These are phyloP conservation scores for Liopterus haemorrhoidalis DNA, from an alignment of 2,888 invertebrate genomes.

Conservation along the genomic window DNA sequence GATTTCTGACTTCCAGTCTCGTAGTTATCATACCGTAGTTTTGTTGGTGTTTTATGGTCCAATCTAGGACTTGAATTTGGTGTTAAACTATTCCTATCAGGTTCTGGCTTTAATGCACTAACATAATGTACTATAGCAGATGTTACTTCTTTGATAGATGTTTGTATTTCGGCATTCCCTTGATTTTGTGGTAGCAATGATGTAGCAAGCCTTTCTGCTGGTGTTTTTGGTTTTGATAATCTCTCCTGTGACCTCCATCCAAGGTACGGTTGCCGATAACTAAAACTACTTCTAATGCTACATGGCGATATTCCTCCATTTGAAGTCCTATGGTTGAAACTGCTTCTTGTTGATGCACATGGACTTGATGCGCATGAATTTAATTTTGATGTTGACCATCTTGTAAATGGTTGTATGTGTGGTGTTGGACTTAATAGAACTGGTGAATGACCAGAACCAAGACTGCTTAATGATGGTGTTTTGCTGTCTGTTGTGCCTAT, in stretches of 20 bases:
- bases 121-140: conserved; percentile 91
- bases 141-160: conserved; percentile 86
- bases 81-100: conserved; percentile 24
- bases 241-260: conserved; percentile 86
- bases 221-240: conserved; percentile 71
- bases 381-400: conserved; percentile 71
- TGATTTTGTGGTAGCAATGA: conserved; percentile 53
- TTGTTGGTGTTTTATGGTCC: conserved; percentile 28
- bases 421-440: conserved; percentile 43
- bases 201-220: conserved; percentile 74
- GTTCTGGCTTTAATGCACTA: conserved; percentile 59
- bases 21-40: conserved; percentile 35
- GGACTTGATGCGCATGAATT: conserved; percentile 70
- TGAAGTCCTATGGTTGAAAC: conserved; percentile 58
- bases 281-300: conserved; percentile 68
- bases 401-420: conserved; percentile 49
- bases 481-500: conserved; percentile 61
- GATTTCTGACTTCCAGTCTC: conserved; percentile 40
- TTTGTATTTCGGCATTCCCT: conserved; percentile 62
- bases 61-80: conserved; percentile 20
- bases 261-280: conserved; percentile 80
- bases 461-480: conserved; percentile 78
- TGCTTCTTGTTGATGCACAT: conserved; percentile 66
- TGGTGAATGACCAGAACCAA: conserved; percentile 50
- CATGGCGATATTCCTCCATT: conserved; percentile 59